Percentiles rank a stretch among this genome's conserved stretches.
Conservation (phyloP, 1,140 invertebrate genomes). For the Dendrolimus kikuchii region DNA sequence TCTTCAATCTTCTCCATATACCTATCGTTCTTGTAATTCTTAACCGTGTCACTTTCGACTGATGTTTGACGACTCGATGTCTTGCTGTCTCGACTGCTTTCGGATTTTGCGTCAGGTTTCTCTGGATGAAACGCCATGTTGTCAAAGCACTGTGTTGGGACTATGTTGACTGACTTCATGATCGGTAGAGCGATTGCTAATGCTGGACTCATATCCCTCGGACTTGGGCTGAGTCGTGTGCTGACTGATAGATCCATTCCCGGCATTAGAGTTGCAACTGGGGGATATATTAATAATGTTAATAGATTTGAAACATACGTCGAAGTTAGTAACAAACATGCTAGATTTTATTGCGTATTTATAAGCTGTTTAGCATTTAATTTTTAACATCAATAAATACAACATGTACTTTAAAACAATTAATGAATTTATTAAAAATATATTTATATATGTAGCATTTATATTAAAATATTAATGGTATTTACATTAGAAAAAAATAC, state of each 20-base stretch:
- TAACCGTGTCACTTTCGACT: constrained; percentile 45
- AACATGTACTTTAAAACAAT: too few relatives aligned
- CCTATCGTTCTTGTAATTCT: constrained; percentile 51
- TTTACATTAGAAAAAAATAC: too few relatives aligned
- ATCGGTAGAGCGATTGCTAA: constrained; percentile 62
- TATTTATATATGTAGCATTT: too few relatives aligned
- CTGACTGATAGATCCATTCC: constrained; percentile 63
- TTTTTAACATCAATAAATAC: too few relatives aligned
- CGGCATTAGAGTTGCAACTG: constrained; percentile 69
- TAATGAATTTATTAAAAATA: too few relatives aligned
- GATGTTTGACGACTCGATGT: constrained; percentile 43
- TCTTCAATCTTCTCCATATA: constrained; percentile 60
- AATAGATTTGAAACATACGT: neutral
- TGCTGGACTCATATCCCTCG: constrained; percentile 62
- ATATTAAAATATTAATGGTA: too few relatives aligned
- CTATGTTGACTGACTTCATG: constrained; percentile 67
- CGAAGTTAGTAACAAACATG: neutral
- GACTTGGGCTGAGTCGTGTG: constrained; percentile 58
- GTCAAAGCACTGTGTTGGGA: constrained; percentile 65
- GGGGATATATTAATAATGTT: constrained; percentile 18
- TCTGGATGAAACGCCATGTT: constrained; percentile 64
- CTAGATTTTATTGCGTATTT: neutral
- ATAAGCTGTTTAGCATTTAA: too few relatives aligned
- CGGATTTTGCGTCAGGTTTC: constrained; percentile 33
- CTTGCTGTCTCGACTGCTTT: constrained; percentile 30